Percentiles rank a stretch among this genome's conserved stretches.
Evolutionary conservation across 2,888 invertebrate genomes (phyloP).

Genomic region (Drosophila austrosaltans): DNA sequence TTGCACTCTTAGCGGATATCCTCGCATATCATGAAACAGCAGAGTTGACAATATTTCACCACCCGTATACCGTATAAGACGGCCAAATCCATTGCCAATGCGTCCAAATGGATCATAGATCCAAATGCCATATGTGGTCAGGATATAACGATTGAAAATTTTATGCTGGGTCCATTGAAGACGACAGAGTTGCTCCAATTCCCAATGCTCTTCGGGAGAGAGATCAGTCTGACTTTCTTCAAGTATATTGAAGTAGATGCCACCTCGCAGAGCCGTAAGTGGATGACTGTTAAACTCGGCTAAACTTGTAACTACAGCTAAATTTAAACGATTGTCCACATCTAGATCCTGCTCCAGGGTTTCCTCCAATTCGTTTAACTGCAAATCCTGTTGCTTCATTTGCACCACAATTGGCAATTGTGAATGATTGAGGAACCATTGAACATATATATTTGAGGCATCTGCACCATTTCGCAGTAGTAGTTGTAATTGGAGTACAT

Average conservation of each 20-base stretch:
- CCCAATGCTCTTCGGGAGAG: conserved; percentile 13
- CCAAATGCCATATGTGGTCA: conserved; percentile 63
- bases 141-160: conserved; percentile 66
- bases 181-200: conserved; percentile 61
- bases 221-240: conserved; percentile 39
- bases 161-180: conserved; percentile 64
- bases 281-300: conserved; percentile 43
- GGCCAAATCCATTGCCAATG: conserved; percentile 52
- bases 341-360: conserved; percentile 20
- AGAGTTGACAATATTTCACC: conserved; percentile 50
- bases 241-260: conserved; percentile 67
- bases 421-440: conserved; percentile 61
- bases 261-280: conserved; percentile 41
- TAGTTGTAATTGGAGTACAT: conserved; percentile 57
- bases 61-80: conserved; percentile 59
- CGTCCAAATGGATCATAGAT: conserved; percentile 76
- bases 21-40: conserved; percentile 79
- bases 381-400: neutral
- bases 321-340: conserved; percentile 50
- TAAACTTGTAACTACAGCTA: conserved; percentile 66
- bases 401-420: conserved; percentile 32
- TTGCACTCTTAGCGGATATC: conserved; percentile 82
- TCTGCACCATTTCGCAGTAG: conserved; percentile 59
- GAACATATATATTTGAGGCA: conserved; percentile 55
- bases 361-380: conserved; percentile 41